phyloP scores from a whole-genome alignment of 2,888 invertebrate genomes.

The Cinara cedri region DNA sequence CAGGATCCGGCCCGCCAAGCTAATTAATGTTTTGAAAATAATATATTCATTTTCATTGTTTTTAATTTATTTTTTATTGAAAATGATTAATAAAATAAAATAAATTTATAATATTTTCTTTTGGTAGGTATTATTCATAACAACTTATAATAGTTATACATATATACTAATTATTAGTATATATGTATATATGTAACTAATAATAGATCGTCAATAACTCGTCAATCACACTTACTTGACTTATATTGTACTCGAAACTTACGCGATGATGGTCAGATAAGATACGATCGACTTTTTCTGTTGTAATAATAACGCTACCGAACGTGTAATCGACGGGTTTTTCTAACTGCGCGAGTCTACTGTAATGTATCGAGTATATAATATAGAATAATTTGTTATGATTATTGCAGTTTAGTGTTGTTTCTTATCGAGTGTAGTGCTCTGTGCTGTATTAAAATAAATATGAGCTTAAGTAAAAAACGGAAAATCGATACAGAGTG shows the following conservation, averaged over 20 bases:
- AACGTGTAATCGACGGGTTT: too few relatives aligned
- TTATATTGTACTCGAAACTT: neutral
- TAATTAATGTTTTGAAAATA: too few relatives aligned
- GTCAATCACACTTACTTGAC: conserved; percentile 11
- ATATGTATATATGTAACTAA: too few relatives aligned
- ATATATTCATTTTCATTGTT: too few relatives aligned
- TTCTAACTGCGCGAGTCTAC: too few relatives aligned
- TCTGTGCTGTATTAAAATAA: neutral
- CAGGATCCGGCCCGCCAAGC: too few relatives aligned
- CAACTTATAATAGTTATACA: conserved; percentile 11
- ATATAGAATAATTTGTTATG: too few relatives aligned
- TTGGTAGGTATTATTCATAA: too few relatives aligned
- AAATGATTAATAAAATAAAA: conserved; percentile 13
- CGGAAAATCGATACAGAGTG: too few relatives aligned
- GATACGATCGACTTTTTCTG: neutral
- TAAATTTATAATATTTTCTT: conserved; percentile 7
- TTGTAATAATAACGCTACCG: neutral
- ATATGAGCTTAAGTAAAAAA: conserved; percentile 5
- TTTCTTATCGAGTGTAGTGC: neutral
- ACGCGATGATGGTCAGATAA: neutral
- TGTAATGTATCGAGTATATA: too few relatives aligned
- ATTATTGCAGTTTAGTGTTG: too few relatives aligned
- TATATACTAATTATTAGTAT: conserved; percentile 8
- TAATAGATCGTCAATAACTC: conserved; percentile 11
- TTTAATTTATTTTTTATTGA: conserved; percentile 15